These are phyloP conservation scores for Lepidocyrtinus sp. DNA, from an alignment of 2,888 invertebrate species.

Conservation along the genomic window DNA sequence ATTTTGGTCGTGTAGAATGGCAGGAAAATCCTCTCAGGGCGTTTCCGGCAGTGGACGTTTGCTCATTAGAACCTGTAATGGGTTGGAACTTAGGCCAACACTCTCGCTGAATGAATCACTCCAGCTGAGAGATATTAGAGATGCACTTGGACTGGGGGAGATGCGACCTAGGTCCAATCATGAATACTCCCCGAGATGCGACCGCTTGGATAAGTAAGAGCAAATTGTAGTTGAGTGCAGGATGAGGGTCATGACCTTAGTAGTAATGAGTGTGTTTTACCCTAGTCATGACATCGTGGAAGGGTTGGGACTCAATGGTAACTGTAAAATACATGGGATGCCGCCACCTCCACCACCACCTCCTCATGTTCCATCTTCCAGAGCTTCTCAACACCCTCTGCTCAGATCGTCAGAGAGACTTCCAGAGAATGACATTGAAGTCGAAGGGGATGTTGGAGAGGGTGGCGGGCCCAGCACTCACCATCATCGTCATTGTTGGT, in stretches of 20 bases:
- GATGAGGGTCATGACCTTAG: not conserved
- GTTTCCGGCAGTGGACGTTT: constrained; percentile 71
- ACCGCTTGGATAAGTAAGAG: constrained; percentile 8
- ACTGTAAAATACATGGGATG: constrained; percentile 73
- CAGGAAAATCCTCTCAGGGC: constrained; percentile 66
- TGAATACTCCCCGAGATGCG: constrained; percentile 69
- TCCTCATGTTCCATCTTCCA: constrained; percentile 66
- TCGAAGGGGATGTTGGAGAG: constrained; percentile 64
- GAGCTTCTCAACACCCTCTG: constrained; percentile 69
- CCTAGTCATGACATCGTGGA: constrained; percentile 67
- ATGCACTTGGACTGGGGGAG: constrained; percentile 69
- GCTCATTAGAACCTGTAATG: constrained; percentile 85
- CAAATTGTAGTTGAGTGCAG: not conserved
- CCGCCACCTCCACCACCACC: constrained; percentile 72
- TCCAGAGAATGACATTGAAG: constrained; percentile 67
- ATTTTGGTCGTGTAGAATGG: constrained; percentile 60
- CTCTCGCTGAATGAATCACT: constrained; percentile 68
- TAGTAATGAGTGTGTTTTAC: constrained; percentile 5
- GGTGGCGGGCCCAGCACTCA: constrained; percentile 30
- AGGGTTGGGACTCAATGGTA: constrained; percentile 70
- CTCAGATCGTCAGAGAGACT: constrained; percentile 69
- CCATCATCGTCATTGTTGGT: constrained; percentile 77
- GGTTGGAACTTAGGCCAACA: constrained; percentile 78
- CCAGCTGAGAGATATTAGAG: constrained; percentile 68
- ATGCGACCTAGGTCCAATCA: constrained; percentile 66